Evolutionary conservation across 2,113 vertebrate species (phyloP).

Genomic region (Cavia aperea): DNA sequence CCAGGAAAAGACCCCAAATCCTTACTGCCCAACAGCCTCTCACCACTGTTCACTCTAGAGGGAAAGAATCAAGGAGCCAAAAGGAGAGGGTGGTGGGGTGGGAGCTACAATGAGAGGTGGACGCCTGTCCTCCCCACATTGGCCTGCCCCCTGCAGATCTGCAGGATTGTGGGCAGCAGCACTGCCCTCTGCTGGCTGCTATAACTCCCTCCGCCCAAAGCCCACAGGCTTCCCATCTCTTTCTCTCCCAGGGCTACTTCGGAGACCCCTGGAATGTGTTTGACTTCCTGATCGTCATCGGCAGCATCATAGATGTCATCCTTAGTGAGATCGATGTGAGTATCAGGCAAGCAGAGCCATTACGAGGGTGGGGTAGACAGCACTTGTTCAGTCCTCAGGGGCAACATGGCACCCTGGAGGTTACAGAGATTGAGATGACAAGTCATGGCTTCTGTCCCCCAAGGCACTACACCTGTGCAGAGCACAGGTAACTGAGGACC

Average conservation of each 20-base stretch:
- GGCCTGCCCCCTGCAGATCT: not conserved
- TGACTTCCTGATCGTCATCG: slow-evolving; percentile 96
- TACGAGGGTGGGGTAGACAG: not conserved
- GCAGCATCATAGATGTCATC: slow-evolving; percentile 96
- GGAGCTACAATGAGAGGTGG: not conserved
- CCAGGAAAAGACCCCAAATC: not conserved
- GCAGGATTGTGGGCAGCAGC: fast-evolving
- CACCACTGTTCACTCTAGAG: not conserved
- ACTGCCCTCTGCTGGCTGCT: not conserved
- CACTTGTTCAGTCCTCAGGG: not conserved
- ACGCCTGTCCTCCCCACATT: fast-evolving
- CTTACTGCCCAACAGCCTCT: not conserved
- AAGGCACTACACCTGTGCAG: not conserved
- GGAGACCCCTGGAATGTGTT: slow-evolving; percentile 99
- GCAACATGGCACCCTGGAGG: fast-evolving
- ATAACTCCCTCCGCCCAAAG: not conserved
- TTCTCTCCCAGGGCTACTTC: slow-evolving; percentile 89
- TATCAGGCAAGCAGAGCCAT: not conserved
- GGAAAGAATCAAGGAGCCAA: not conserved
- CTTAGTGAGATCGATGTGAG: slow-evolving; percentile 96
- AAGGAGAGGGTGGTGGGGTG: fast-evolving
- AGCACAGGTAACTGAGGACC: not conserved
- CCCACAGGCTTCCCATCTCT: not conserved
- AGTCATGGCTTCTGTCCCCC: not conserved
- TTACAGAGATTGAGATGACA: not conserved